These are phyloP conservation scores for Mantis religiosa DNA, from an alignment of 2,888 invertebrate species.

Conservation along the genomic window DNA sequence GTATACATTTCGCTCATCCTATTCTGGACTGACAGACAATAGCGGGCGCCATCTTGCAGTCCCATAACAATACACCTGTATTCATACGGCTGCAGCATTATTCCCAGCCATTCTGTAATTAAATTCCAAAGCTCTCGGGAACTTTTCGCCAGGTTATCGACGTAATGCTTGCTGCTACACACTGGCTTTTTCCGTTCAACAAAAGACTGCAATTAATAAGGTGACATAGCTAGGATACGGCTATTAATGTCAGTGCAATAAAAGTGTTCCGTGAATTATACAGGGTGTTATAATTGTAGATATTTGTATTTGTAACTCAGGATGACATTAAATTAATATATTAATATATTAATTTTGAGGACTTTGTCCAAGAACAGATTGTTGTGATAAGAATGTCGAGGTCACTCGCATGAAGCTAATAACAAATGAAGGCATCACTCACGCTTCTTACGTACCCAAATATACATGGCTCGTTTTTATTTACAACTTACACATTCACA, in stretches of 20 bases:
- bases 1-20: background rate
- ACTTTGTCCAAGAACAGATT: too few species aligned
- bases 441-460: too few species aligned
- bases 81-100: background rate
- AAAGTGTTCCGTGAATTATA: background rate
- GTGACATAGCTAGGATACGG: background rate
- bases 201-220: background rate
- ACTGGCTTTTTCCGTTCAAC: background rate
- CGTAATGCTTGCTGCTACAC: background rate
- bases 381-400: too few species aligned
- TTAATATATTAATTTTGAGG: too few species aligned
- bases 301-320: too few species aligned
- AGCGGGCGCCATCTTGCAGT: background rate
- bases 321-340: too few species aligned
- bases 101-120: background rate
- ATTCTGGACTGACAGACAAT: background rate
- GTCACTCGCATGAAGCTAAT: too few species aligned
- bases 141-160: background rate
- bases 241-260: background rate
- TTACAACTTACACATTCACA: too few species aligned
- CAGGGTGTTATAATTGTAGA: too few species aligned
- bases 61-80: background rate
- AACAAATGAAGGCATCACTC: too few species aligned
- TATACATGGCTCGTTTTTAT: too few species aligned
- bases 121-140: background rate